Base-by-base conservation (phyloP, 2,888 invertebrate species). In the Drosophila dives region DNA sequence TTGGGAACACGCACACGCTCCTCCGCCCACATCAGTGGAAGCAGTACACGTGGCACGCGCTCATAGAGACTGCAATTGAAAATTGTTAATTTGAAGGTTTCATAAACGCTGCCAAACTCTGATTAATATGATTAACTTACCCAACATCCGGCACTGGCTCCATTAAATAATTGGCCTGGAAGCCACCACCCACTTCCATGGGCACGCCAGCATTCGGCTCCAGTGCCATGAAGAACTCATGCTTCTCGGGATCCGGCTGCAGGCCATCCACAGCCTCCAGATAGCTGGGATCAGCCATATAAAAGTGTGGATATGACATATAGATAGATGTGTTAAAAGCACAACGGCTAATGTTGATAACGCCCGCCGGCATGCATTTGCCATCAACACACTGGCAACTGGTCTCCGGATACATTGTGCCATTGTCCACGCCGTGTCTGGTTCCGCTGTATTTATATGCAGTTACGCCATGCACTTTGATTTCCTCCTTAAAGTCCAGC, bases 231-330 rank as follows among this genome's bases (percentile, higher is more conserved):
- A 94, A 96, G 91, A 98, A 97, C 77, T 95, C 95, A 90, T 98
- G 97, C 36, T 95, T 94, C 0, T 95, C 94, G 4, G 95, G 94
- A 20, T 95, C 94, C 0, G 98, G 97, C 2, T 93, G 86, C 90
- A 98, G 89, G 0, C 98, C 98, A 0, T 94, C 94, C 2, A 98
- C 94, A 23, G 93, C 93, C 7, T 95, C 94, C 34, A 94, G 80
- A 67, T 96, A 95, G 68, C 93, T 94, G 0, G 95, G 95, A 93
- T 97, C 97, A 0, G 95, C 97, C 87, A 95, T 94, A 89, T 96
- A 94, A 93, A 97, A 98, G 93, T 98, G 97, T 0, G 98, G 98
- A 79, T 96, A 94, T 1, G 97, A 97, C 74, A 97, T 94, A 91
- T 96, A 97, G 0, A 96, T 95, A 0, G 98, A 98, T 0, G 97